Conservation (phyloP, 2,888 invertebrate species). For the Hydrotaea diabolus region DNA sequence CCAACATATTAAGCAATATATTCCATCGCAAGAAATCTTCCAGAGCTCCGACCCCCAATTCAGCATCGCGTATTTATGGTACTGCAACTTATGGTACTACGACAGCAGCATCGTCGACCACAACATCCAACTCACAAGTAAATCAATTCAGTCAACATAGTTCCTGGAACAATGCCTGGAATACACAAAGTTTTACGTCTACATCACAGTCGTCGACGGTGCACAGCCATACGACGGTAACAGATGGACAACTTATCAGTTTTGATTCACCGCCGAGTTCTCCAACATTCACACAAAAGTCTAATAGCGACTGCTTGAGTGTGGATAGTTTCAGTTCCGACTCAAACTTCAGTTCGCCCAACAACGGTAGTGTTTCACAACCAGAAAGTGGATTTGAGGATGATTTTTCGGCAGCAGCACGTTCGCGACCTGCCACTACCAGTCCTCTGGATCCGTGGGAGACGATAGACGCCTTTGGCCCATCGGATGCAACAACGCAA, state of each 20-base stretch:
- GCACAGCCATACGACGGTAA: slow-evolving; percentile 56
- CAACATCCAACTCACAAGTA: slow-evolving; percentile 49
- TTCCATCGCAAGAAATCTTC: slow-evolving; percentile 77
- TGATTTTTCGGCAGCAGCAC: slow-evolving; percentile 82
- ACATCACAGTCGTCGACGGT: slow-evolving; percentile 41
- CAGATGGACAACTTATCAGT: slow-evolving; percentile 84
- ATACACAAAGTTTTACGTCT: slow-evolving; percentile 54
- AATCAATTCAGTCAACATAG: slow-evolving; percentile 27
- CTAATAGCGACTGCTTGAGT: slow-evolving; percentile 88
- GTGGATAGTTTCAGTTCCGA: slow-evolving; percentile 89
- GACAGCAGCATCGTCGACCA: slow-evolving; percentile 20
- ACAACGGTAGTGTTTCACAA: slow-evolving; percentile 85
- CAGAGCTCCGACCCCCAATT: slow-evolving; percentile 68
- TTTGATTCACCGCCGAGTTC: slow-evolving; percentile 88
- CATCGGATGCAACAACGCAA: slow-evolving; percentile 59
- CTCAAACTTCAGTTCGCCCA: slow-evolving; percentile 83
- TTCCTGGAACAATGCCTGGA: slow-evolving; percentile 76
- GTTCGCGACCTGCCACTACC: slow-evolving; percentile 81
- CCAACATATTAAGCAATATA: slow-evolving; percentile 77
- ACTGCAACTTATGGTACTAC: slow-evolving; percentile 73
- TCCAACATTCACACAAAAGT: slow-evolving; percentile 87
- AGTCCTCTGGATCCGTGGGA: slow-evolving; percentile 80
- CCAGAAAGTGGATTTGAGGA: slow-evolving; percentile 92
- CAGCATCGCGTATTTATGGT: slow-evolving; percentile 74
- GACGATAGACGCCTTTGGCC: slow-evolving; percentile 73